Base-by-base conservation (phyloP, 2,888 invertebrate genomes). In the Phlogophora meticulosa region DNA sequence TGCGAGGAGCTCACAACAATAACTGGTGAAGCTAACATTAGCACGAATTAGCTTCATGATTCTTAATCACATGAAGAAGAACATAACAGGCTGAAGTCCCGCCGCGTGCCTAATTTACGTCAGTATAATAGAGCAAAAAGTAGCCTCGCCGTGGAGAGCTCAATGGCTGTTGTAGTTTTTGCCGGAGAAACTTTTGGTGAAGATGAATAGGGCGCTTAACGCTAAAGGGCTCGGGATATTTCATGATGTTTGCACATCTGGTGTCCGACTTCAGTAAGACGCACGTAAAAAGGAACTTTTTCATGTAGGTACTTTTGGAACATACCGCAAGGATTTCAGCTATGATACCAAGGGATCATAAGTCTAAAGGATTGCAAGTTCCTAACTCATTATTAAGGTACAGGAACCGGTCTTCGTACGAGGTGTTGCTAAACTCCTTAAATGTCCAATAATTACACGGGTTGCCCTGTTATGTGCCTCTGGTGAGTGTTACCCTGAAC, bases 41-140 rank as follows among this genome's bases (percentile, higher is more conserved):
- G 38, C 57, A 51, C 22, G 53, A 56, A 80, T 69, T 76, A 68
- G 57, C 60, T 71, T 70, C 74, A 57, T 58, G 61, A 65, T 48
- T 64, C 61, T 66, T 45, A 66, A 55, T 78, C 62, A 69, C 48
- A 61, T 46, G 59, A 24, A 46, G 11, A 58, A 51, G 22, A 71
- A 78, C 80, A 69, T 57, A 68, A 66, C 56, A 61, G 52, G 38
- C 72, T 49, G 46, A 70, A 51, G 45, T 53, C 22, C 43, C 45
- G 57, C 64, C 74, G 55, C 58, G 58, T 60, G 62, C 61, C 79
- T 85, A 82, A 85, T 86, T 83, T 79, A 79, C 85, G 85, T 80
- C 77, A 83, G 84, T 76, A 82, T 85, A 88, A 87, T 81, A 80
- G 83, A 66, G 85, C 85, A 88, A 88, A 88, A 88, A 87, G 76